Base-by-base conservation (phyloP, 2,888 invertebrate genomes). In the Drosophila gaucha region DNA sequence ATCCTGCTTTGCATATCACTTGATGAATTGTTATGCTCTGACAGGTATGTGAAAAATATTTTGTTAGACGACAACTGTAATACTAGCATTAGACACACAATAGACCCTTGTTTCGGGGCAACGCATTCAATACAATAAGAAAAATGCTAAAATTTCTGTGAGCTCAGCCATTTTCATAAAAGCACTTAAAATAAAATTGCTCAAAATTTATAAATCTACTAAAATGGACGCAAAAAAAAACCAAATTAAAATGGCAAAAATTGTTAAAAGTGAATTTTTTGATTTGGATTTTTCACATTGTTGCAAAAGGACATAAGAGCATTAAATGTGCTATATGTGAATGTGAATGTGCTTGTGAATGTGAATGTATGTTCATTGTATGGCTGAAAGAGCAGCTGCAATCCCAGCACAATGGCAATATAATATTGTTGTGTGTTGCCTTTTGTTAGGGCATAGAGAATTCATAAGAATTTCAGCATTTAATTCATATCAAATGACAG, bases 401-500 rank as follows among this genome's bases (percentile, higher is more conserved):
- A 30, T 62, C 51, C 50, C 62, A 39, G 67, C 63, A 80, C 78
- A 79, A 79, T 74, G 39, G 62, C 12, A 14, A 10, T 3, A 28
- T 30, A 22, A 43, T 43, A 63, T 50, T 63, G 35, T 47, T 30
- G 44, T 44, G 30, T 18, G 24, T 10, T 60, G 52, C 26, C 74
- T 57, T 69, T 73, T 73, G 74, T 74, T 46, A 35, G 14, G 18
- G 64, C 62, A 50, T 33, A 44, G 50, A 78, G 50, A 80, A 73
- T 66, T 67, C 75, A 75, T 77, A 58, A 62, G 78, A 76, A 80
- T 85, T 79, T 77, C 46, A 79, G 49, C 44, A 82, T 85, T 79
- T 77, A 82, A 82, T 85, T 79, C 83, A 79, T 85, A 74, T 70
- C 49, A 79, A 82, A 82, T 82, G 72, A 52, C 77, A 85, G 83